These are phyloP conservation scores for Rhizomys pruinosus DNA, from an alignment of 2,113 vertebrate genomes.

Conservation along the genomic window DNA sequence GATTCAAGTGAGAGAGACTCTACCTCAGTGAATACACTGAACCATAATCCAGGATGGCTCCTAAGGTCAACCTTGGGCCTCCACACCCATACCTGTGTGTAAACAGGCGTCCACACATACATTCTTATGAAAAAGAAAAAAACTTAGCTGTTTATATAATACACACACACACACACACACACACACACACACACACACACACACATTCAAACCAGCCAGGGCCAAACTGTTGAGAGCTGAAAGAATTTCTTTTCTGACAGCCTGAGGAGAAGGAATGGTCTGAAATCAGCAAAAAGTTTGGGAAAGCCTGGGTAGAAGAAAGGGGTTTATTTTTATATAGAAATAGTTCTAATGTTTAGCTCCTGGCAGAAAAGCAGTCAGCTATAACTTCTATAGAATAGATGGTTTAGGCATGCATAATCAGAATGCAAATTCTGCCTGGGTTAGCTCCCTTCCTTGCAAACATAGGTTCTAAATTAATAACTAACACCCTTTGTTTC, in stretches of 20 bases:
- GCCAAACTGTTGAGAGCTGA: neutral
- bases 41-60: too few species aligned
- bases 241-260: constrained; percentile 47
- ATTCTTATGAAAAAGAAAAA: neutral
- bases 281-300: constrained; percentile 49
- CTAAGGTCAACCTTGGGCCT: neutral
- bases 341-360: neutral
- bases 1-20: neutral
- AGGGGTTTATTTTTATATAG: constrained; percentile 18
- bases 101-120: neutral
- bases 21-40: neutral
- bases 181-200: too few species aligned
- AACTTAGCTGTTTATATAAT: constrained; percentile 14
- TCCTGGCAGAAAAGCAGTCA: constrained; percentile 28
- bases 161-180: too few species aligned
- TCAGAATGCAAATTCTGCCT: neutral
- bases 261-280: neutral
- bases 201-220: too few species aligned
- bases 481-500: constrained; percentile 6
- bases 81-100: neutral
- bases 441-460: neutral
- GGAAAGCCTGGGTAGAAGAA: neutral
- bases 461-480: constrained; percentile 49
- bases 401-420: neutral
- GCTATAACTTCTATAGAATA: neutral